These are phyloP conservation scores for Lepilemur ruficaudatus DNA, from an alignment of 2,797 vertebrate genomes.

Conservation along the genomic window DNA sequence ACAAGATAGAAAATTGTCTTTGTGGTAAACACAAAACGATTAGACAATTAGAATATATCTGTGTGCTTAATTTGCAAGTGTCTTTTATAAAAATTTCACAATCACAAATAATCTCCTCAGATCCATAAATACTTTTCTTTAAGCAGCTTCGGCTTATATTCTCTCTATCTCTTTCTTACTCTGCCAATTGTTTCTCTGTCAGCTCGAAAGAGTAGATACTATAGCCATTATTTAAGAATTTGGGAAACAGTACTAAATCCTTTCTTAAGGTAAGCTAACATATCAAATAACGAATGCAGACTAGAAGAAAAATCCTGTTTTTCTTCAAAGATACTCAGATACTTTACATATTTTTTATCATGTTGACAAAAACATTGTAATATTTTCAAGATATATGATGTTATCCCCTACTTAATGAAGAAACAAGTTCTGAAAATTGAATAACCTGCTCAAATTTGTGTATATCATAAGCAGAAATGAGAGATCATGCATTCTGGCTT, in stretches of 20 bases:
- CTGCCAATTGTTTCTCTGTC: not conserved
- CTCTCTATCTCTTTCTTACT: not conserved
- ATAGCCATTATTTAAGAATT: not conserved
- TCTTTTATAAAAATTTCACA: not conserved
- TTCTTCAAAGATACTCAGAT: not conserved
- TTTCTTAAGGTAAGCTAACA: not conserved
- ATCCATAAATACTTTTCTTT: not conserved
- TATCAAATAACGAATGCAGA: not conserved
- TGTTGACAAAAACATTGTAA: not conserved
- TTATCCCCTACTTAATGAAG: not conserved
- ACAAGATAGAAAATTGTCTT: not conserved
- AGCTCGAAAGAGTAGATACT: not conserved
- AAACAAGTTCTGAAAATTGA: not conserved
- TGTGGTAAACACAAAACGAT: not conserved
- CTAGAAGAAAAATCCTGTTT: not conserved
- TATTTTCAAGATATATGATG: not conserved
- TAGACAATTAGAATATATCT: not conserved
- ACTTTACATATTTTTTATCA: not conserved
- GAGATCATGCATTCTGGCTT: not conserved
- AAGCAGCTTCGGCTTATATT: not conserved
- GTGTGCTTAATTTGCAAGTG: not conserved
- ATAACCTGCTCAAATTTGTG: not conserved
- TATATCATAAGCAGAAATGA: not conserved
- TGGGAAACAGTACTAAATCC: not conserved
- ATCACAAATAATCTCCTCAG: not conserved